These are phyloP conservation scores for Enteromius argenteus DNA, from an alignment of 2,797 vertebrate species.

Conservation along the genomic window DNA sequence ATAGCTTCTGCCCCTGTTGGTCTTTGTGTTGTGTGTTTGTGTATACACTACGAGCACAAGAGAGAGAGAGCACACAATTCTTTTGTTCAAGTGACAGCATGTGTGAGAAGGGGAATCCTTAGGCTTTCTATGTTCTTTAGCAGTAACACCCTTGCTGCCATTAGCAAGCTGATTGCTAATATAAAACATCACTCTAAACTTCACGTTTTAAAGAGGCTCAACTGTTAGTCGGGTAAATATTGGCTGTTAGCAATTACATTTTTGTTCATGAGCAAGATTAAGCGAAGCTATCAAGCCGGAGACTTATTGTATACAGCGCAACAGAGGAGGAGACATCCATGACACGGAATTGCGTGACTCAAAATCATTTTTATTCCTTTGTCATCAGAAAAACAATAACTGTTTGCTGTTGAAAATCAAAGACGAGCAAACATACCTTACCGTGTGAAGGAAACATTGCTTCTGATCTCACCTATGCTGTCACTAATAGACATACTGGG, in stretches of 20 bases:
- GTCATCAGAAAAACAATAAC: conserved; percentile 53
- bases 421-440: conserved; percentile 42
- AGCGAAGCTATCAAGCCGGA: conserved; percentile 30
- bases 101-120: conserved; percentile 65
- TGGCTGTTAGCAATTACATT: conserved; percentile 50
- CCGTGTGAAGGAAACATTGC: conserved; percentile 42
- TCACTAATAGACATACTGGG: conserved; percentile 58
- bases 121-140: conserved; percentile 60
- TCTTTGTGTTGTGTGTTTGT: conserved; percentile 62
- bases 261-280: conserved; percentile 35
- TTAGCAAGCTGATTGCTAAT: conserved; percentile 44
- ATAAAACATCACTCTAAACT: conserved; percentile 53
- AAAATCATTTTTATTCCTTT: conserved; percentile 54
- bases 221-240: conserved; percentile 55
- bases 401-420: conserved; percentile 58
- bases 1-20: conserved; percentile 64
- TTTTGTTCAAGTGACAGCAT: conserved; percentile 69
- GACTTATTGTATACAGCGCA: conserved; percentile 10
- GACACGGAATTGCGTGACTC: conserved; percentile 54
- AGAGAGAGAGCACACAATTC: conserved; percentile 52
- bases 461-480: conserved; percentile 58
- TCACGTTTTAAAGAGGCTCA: conserved; percentile 24
- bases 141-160: conserved; percentile 62
- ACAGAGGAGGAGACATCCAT: conserved; percentile 26
- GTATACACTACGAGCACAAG: conserved; percentile 47